Conservation (phyloP, 2,113 vertebrate genomes). For the Crotalus horridus region DNA sequence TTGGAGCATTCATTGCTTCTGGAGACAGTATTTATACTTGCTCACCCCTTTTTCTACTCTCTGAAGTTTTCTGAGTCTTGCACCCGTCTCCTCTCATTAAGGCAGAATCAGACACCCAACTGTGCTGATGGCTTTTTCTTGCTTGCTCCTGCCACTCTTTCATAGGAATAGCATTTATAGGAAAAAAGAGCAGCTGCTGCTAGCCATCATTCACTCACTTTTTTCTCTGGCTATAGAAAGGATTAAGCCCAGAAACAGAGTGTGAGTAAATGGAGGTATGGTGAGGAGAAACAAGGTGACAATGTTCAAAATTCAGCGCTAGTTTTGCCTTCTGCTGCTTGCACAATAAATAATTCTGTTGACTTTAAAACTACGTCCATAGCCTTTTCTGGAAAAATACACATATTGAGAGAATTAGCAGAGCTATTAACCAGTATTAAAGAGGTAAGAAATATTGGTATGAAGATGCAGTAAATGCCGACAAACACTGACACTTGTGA, state of each 20-base stretch:
- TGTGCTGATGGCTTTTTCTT: neutral
- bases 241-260: neutral
- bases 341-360: constrained; percentile 16
- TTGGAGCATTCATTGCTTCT: no score
- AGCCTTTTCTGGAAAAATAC: constrained; percentile 42
- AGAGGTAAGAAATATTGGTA: constrained; percentile 41
- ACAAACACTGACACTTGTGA: neutral
- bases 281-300: neutral
- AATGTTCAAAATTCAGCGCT: neutral
- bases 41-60: neutral
- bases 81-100: neutral
- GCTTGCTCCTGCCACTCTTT: neutral
- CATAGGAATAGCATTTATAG: neutral
- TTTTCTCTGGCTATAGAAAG: no score
- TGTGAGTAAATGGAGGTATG: neutral
- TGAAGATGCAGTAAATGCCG: neutral
- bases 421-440: constrained; percentile 29
- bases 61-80: neutral
- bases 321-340: constrained; percentile 8
- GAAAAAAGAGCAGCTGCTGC: neutral
- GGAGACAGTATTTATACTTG: no score
- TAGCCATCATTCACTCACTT: neutral
- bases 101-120: neutral
- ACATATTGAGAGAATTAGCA: constrained; percentile 31
- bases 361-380: constrained; percentile 22